phyloP scores from a whole-genome alignment of 2,113 vertebrate species.

The Callopanchax toddi region DNA sequence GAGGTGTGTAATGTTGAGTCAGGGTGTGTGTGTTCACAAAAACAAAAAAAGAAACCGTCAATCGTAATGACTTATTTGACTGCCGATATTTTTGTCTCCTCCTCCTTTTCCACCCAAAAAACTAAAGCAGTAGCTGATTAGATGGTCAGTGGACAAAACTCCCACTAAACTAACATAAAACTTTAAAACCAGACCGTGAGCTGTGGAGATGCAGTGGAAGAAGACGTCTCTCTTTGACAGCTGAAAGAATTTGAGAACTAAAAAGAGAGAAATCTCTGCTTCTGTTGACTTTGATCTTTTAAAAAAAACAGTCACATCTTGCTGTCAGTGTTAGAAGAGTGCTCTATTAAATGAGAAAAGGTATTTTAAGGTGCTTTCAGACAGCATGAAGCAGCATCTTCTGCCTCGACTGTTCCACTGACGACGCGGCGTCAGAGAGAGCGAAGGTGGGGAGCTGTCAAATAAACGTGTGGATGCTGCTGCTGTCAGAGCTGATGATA shows the following conservation, averaged over 20 bases:
- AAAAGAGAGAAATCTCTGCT: neutral
- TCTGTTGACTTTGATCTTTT: neutral
- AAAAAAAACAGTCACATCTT: constrained; percentile 1
- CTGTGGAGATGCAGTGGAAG: neutral
- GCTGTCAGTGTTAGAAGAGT: neutral
- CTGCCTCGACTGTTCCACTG: neutral
- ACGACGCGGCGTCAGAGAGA: neutral
- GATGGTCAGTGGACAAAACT: neutral
- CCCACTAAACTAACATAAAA: neutral
- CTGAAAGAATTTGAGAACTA: neutral
- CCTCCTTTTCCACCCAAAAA: too few relatives aligned
- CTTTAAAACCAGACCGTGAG: neutral
- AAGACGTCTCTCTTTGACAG: constrained; percentile 10
- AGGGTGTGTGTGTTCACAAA: too few relatives aligned
- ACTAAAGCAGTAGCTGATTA: too few relatives aligned
- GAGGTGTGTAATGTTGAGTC: too few relatives aligned
- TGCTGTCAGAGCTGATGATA: constrained; percentile 4
- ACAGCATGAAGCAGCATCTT: neutral
- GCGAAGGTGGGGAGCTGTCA: neutral
- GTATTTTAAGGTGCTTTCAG: constrained; percentile 3
- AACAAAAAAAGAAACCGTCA: too few relatives aligned
- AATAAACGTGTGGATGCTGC: neutral
- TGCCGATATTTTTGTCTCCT: too few relatives aligned
- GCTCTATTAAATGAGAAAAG: neutral
- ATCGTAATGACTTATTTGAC: too few relatives aligned